Base-by-base conservation (phyloP, 2,113 vertebrate genomes). In the Colius striatus region DNA sequence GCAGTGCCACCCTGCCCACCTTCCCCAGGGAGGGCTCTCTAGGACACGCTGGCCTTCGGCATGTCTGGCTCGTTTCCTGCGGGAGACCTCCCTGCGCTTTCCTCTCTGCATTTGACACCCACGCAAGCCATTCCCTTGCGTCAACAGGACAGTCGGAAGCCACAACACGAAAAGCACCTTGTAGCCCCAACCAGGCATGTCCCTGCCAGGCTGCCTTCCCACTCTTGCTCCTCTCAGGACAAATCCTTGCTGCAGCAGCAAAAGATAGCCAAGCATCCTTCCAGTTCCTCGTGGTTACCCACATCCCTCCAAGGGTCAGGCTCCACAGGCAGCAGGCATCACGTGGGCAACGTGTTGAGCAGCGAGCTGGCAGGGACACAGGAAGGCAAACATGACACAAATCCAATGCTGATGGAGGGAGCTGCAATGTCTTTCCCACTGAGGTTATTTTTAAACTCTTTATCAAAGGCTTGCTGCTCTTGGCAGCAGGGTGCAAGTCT, bases 371-470 rank as follows among this genome's bases (percentile, higher is more conserved):
- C 76, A 92, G 79, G 55, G 73, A 34, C 82, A 50, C 2, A 41
- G 84, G 87, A 91, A 77, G 30, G 54, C 89, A 96, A 96, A 96
- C 63, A 87, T 21, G 6, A 54, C 74, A 89, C 79, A 94, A 57
- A 95, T 41, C 74, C 65, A 81, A 47, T 80, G 77, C 71, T 70
- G 67, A 76, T 93, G 93, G 89, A 96, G 53, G 48, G 70, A 96
- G 27, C 75, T 89, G 95, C 22, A 13, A 78, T 65, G 83, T 87
- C 96, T 96, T 95, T 93, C 93, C 89, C n/a, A 4, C 75, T 17
- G 62, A 76, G 61, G 70, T 86, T 97, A 97, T 96, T 97, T 97
- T 96, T 91, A 96, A 92, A 92, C 78, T 97, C 96, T 97, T 97
- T 97, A 95, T 97, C 96, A 92, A 96, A 95, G 77, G 81, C 72